Evolutionary conservation across 2,797 vertebrate species (phyloP), one percentile per base, ranked within the genome.

Genomic region (Tenualosa ilisha): DNA sequence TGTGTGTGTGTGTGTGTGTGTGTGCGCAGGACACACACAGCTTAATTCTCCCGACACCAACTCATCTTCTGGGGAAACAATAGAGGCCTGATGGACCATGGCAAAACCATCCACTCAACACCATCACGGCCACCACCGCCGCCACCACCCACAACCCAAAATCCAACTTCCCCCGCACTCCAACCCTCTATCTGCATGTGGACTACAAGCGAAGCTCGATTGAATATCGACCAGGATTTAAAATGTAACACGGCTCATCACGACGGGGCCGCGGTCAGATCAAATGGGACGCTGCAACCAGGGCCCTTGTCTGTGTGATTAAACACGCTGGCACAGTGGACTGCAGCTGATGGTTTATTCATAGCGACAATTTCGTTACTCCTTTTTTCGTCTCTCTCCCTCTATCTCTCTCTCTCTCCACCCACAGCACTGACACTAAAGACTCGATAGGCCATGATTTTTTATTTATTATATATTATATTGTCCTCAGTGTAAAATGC

Each of bases 181-280:
- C 40, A 51, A 9, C 40, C 43, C 56, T 31, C 49, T 43, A 84
- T 84, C 59, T 84, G 81, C 68, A 84, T 54, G 37, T 79, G 46
- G 65, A 81, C 46, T 59, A 49, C 31, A 51, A n/a, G 26, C 26
- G 54, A 9, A 75, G 54, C 65, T 49, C 81, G 84, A 88, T 86
- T 88, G 83, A 86, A 87, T 89, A 89, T 86, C 75, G 88, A 89
- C 63, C 88, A 65, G 24, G 15, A 6, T 51, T 87, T 59, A 43
- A 86, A 84, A 83, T 83, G 54, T 37, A 82, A 84, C 86, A 75
- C 31, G 75, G 85, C 63, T 83, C 63, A 81, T 54, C 15, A 24
- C 40, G 24, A 50, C 56, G 15, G 26, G 82, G 37, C 11, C n/a
- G 40, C 63, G 49, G 81, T n/a, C 53, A 65, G 40, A 84, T 89